Base-by-base conservation (phyloP, 2,888 invertebrate genomes). In the Drosophila melanosoma region DNA sequence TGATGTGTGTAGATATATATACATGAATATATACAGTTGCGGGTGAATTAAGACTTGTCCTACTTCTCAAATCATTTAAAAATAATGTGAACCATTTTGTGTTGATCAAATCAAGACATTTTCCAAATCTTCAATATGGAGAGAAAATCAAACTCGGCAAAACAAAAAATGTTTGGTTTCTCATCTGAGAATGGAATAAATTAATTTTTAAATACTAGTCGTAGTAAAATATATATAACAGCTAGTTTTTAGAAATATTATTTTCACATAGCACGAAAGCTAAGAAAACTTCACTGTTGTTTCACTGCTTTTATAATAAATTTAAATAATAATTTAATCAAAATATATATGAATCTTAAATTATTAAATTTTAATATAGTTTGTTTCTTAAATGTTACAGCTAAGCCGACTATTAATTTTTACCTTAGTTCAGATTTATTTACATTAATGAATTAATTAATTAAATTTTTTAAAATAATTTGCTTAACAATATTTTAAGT, bases 1-100 rank as follows among this genome's bases (percentile, higher is more conserved):
- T 65, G 62, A 70, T 63, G 72, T 69, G 71, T 53, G 58, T 45
- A 45, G 15, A 23, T 45, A 23, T 45, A 23, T 45, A 15, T 23
- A 23, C 23, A 23, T 45, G 23, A 1, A 8, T 23, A 15, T 23
- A 15, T 15, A 45, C 15, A 45, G 23, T 15, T 23, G 15, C 45
- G 7, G 20, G 23, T 23, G 15, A 15, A 23, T 23, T 45, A 45
- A 45, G 15, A 45, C 15, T 20, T 7, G 12, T 45, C 1, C 45
- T 45, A 7, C 20, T 12, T 20, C 12, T 15, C 20, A 45, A 45
- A 8, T 20, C 15, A 45, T 20, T 45, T 7, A 45, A 20, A 12
- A 20, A 45, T 12, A 15, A 45, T 45, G 7, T 15, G 45, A 23
- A 3, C 1, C 4, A 23, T 23, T 15, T 45, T 23, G 4, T 20